These are phyloP conservation scores for Erebia ligea DNA, from an alignment of 2,888 invertebrate species.

Conservation along the genomic window DNA sequence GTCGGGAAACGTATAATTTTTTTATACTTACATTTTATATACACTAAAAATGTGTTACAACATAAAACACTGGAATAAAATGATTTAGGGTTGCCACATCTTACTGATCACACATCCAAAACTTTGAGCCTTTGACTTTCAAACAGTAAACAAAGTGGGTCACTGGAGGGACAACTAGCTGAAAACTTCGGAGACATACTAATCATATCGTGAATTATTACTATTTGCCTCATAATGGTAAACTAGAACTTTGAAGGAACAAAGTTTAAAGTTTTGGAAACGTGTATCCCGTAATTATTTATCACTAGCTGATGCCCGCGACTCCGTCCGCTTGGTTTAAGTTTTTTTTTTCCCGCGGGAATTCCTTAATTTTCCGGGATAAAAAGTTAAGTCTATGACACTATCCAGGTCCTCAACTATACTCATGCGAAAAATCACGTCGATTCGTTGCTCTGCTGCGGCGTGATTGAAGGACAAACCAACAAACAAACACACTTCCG, in stretches of 20 bases:
- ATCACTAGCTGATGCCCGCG: background rate
- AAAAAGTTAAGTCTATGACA: background rate
- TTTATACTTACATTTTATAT: no score
- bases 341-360: background rate
- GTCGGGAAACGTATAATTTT: no score
- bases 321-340: background rate
- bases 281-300: background rate
- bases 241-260: background rate
- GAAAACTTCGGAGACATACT: constrained; percentile 23
- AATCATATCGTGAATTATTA: constrained; percentile 22
- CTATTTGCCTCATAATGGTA: background rate
- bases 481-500: no score
- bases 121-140: constrained; percentile 17
- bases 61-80: no score
- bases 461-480: no score
- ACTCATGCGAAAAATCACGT: no score
- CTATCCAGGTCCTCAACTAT: background rate
- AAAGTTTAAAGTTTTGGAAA: constrained; percentile 10
- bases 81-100: background rate
- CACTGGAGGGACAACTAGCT: constrained; percentile 16
- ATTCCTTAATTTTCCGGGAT: background rate
- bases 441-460: no score
- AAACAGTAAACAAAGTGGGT: constrained; percentile 33
- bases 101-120: background rate
- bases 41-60: background rate